phyloP scores from a whole-genome alignment of 2,888 invertebrate species.

The Lithosia quadra region DNA sequence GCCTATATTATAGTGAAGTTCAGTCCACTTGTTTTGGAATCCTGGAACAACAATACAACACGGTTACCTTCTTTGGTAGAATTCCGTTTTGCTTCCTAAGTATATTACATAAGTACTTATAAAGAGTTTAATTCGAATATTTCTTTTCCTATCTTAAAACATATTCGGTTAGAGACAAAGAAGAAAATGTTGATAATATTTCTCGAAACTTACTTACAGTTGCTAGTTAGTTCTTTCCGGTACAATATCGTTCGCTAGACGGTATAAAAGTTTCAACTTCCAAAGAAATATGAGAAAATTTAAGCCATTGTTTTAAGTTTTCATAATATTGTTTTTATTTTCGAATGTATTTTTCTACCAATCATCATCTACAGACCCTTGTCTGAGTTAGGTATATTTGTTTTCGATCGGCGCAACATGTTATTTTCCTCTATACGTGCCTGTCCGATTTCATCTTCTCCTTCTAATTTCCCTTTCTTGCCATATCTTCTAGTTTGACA shows the following conservation, averaged over 20 bases:
- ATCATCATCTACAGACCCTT: too few species aligned
- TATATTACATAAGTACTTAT: too few species aligned
- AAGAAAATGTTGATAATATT: constrained; percentile 27
- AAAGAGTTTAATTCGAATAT: too few species aligned
- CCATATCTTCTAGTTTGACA: background rate
- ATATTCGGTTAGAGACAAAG: background rate
- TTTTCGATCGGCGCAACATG: too few species aligned
- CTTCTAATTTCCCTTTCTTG: background rate
- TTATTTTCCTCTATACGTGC: background rate
- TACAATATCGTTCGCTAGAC: constrained; percentile 33
- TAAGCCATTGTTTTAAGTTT: constrained; percentile 18
- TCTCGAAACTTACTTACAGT: constrained; percentile 28
- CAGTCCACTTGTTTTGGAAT: too few species aligned
- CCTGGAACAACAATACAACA: too few species aligned
- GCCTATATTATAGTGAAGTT: too few species aligned
- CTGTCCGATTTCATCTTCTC: background rate
- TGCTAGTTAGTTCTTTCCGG: constrained; percentile 30
- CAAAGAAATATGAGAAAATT: constrained; percentile 41
- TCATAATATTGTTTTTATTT: too few species aligned
- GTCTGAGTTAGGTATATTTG: too few species aligned
- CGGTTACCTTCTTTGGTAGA: too few species aligned
- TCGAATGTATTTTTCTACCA: too few species aligned
- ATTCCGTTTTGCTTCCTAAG: too few species aligned
- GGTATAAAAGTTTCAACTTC: constrained; percentile 34
- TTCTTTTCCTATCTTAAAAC: background rate